Conservation (phyloP, 2,113 vertebrate species). For the Rhinoptilus africanus region DNA sequence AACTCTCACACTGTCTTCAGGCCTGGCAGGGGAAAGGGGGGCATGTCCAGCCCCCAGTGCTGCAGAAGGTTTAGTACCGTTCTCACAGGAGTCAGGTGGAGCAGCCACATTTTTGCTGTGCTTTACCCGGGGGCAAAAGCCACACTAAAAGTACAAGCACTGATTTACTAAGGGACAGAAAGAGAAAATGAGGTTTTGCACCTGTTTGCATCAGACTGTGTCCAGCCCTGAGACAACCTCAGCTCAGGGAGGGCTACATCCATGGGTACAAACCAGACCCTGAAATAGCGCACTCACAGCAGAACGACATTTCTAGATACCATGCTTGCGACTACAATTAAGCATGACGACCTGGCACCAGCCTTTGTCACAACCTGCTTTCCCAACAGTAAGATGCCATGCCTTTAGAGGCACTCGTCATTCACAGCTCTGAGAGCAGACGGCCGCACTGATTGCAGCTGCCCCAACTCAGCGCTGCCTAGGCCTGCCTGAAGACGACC, state of each 20-base stretch:
- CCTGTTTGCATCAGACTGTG: not conserved
- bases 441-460: not conserved
- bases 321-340: rapidly evolving
- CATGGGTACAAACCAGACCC: not conserved
- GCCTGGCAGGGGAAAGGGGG: not conserved
- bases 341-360: not conserved
- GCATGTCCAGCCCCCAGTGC: not conserved
- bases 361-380: rapidly evolving
- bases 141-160: not conserved
- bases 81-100: not conserved
- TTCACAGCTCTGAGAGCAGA: not conserved
- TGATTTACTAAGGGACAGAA: not conserved
- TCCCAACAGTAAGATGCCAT: not conserved
- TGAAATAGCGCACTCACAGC: not conserved
- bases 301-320: not conserved
- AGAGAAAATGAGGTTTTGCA: not conserved
- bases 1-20: not conserved
- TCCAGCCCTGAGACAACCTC: not conserved
- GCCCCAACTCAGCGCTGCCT: not conserved
- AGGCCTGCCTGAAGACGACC: not conserved
- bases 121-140: not conserved
- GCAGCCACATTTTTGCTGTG: not conserved
- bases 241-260: not conserved
- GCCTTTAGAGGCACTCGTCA: not conserved
- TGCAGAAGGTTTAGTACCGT: not conserved